These are phyloP conservation scores for Caenorhabditis tropicalis DNA, from an alignment of 1,140 invertebrate species.

Conservation along the genomic window DNA sequence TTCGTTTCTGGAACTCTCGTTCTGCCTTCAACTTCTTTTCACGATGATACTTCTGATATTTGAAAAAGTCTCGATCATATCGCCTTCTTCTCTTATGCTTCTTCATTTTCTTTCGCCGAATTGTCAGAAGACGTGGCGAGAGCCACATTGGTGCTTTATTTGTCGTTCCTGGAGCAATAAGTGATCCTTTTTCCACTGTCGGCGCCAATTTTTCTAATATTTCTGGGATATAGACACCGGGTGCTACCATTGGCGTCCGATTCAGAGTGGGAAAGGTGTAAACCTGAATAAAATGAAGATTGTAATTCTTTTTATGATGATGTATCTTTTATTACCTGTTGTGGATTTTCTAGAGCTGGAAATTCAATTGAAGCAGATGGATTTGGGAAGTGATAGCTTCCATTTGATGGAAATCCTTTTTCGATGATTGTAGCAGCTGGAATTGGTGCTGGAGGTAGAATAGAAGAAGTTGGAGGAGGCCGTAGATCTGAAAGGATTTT, in stretches of 20 bases:
- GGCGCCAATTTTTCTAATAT: conserved; percentile 55
- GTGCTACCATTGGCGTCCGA: conserved; percentile 41
- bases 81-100: conserved; percentile 69
- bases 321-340: background rate
- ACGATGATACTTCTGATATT: conserved; percentile 66
- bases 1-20: conserved; percentile 62
- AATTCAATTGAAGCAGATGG: background rate
- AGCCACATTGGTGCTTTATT: conserved; percentile 45
- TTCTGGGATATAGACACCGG: background rate
- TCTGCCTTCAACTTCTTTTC: conserved; percentile 68
- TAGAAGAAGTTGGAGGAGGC: background rate
- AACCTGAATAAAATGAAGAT: conserved; percentile 20
- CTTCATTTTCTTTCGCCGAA: conserved; percentile 70
- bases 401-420: background rate
- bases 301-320: background rate
- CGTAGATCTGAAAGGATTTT: background rate
- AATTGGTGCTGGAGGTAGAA: background rate
- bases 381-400: background rate
- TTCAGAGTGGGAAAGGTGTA: conserved; percentile 55
- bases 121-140: conserved; percentile 60
- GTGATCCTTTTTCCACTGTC: conserved; percentile 5
- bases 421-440: background rate
- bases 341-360: conserved; percentile 23
- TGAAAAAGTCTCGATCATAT: conserved; percentile 66
- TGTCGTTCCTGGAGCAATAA: conserved; percentile 35